Percentiles rank a stretch among this genome's conserved stretches.
Evolutionary conservation across 2,888 invertebrate genomes (phyloP).

Genomic region (Leptodirus hochenwartii): DNA sequence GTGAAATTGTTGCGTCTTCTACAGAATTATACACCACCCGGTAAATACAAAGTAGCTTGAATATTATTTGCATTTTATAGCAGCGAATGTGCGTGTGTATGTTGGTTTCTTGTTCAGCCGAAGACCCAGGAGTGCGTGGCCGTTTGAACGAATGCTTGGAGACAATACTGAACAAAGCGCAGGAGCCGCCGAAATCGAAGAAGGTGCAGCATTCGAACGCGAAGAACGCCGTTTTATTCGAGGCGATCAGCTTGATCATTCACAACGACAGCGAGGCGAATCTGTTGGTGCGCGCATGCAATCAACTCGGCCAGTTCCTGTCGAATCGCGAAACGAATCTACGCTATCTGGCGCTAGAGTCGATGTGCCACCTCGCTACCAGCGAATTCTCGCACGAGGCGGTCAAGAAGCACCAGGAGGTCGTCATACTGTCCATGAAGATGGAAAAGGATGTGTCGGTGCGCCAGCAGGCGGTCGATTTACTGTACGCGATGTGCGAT

Average conservation of each 20-base stretch:
- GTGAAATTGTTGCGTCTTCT: constrained; percentile 89
- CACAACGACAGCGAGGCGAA: constrained; percentile 97
- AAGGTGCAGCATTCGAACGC: constrained; percentile 99
- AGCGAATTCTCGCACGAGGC: constrained; percentile 99
- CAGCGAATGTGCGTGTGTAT: constrained; percentile 2
- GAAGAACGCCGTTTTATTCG: constrained; percentile 98
- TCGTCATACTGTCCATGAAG: constrained; percentile 93
- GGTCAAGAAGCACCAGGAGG: constrained; percentile 99
- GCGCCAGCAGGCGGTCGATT: constrained; percentile 92
- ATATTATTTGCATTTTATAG: not conserved
- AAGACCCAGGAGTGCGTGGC: constrained; percentile 92
- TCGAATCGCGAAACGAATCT: constrained; percentile 95
- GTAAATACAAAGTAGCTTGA: constrained; percentile 23
- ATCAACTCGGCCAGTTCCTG: constrained; percentile 95
- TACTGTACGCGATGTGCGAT: constrained; percentile 99
- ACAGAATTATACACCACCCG: constrained; percentile 96
- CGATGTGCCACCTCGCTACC: constrained; percentile 97
- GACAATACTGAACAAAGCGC: constrained; percentile 95
- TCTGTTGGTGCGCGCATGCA: constrained; percentile 92
- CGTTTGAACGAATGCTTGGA: constrained; percentile 95
- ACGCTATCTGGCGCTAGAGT: constrained; percentile 92
- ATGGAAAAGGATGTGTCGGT: constrained; percentile 99
- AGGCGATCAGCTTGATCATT: constrained; percentile 98
- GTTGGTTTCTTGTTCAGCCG: constrained; percentile 28
- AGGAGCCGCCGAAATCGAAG: constrained; percentile 98